Conservation (phyloP, 2,113 vertebrate genomes). For the Syngnathus floridae region DNA sequence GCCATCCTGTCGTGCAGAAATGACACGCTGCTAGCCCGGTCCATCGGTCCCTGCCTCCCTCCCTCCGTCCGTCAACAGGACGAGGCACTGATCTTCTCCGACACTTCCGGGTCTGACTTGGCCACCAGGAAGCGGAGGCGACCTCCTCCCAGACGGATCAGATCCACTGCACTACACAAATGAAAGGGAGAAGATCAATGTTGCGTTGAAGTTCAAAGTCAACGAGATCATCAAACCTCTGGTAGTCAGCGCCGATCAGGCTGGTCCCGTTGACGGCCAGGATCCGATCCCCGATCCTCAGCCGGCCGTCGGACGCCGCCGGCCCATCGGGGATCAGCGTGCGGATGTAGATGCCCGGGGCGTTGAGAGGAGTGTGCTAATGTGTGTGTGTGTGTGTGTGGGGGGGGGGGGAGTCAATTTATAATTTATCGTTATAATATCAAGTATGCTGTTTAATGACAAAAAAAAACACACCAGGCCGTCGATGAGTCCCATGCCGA, state of each 20-base stretch:
- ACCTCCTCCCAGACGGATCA: conserved; percentile 85
- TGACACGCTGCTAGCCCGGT: too few species aligned
- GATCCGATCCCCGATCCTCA: conserved; percentile 88
- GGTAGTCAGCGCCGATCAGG: conserved; percentile 86
- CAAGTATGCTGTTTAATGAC: too few species aligned
- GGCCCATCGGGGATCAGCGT: conserved; percentile 89
- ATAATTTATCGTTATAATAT: too few species aligned
- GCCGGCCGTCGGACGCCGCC: conserved; percentile 76
- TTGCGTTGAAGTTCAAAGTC: neutral
- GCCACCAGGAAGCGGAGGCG: conserved; percentile 88
- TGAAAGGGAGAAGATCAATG: conserved; percentile 5
- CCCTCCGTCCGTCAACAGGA: conserved; percentile 61
- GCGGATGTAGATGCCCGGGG: conserved; percentile 91
- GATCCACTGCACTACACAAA: conserved; percentile 81
- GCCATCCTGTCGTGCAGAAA: neutral
- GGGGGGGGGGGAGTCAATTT: neutral
- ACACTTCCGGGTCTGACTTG: conserved; percentile 83
- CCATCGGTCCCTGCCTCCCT: too few species aligned
- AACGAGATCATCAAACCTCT: conserved; percentile 69
- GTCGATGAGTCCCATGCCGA: conserved; percentile 94
- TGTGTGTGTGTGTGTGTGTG: neutral
- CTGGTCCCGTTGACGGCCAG: conserved; percentile 89
- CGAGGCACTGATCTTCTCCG: conserved; percentile 85
- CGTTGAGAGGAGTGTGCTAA: conserved; percentile 86
- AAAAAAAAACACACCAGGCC: conserved; percentile 79